These are phyloP conservation scores for Homalodisca vitripennis DNA, from an alignment of 1,140 invertebrate genomes.

Conservation along the genomic window DNA sequence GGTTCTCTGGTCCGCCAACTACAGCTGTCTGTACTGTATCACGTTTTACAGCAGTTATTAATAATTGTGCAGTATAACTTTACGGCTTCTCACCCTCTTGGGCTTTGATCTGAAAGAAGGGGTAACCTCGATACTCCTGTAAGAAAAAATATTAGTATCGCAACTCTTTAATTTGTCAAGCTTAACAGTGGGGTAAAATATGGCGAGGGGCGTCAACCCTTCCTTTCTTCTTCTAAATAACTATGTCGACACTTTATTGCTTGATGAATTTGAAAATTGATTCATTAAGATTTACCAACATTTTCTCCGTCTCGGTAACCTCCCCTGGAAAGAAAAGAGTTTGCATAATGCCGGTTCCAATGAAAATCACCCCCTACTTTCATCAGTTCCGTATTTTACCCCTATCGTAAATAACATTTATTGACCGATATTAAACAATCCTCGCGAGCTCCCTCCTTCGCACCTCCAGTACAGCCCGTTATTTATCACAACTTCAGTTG, in stretches of 20 bases:
- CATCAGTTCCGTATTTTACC: slow-evolving; percentile 20
- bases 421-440: slow-evolving; percentile 30
- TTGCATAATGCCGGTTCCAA: neutral
- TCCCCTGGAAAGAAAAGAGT: neutral
- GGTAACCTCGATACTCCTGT: neutral
- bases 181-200: slow-evolving; percentile 21
- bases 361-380: slow-evolving; percentile 18
- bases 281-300: slow-evolving; percentile 29
- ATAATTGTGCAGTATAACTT: slow-evolving; percentile 2
- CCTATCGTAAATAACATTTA: slow-evolving; percentile 25
- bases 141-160: slow-evolving; percentile 25
- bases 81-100: slow-evolving; percentile 6
- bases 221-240: slow-evolving; percentile 25
- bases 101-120: slow-evolving; percentile 2
- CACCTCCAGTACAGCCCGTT: neutral
- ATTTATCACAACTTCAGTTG: neutral
- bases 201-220: neutral
- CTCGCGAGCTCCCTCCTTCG: slow-evolving; percentile 5
- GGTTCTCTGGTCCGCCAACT: no score
- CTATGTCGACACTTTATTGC: slow-evolving; percentile 26
- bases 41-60: neutral
- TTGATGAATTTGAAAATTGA: slow-evolving; percentile 31
- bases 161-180: slow-evolving; percentile 24
- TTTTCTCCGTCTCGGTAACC: slow-evolving; percentile 2
- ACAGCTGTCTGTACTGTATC: no score